Evolutionary conservation across 2,113 vertebrate species (phyloP), one percentile per base, ranked within the genome.

Genomic region (Gobio gobio): DNA sequence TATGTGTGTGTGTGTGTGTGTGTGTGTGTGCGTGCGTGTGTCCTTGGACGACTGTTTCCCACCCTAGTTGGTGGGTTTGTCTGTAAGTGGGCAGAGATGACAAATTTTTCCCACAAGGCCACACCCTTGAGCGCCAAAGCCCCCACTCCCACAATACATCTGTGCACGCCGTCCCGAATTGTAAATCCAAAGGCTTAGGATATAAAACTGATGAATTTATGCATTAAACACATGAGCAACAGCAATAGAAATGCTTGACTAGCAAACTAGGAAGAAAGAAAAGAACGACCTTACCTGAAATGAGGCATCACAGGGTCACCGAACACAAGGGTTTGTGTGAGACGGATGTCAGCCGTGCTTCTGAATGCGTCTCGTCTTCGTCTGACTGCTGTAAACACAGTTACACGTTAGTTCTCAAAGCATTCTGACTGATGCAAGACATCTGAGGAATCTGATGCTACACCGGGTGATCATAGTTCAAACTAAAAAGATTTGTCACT

Each of bases 21-120:
- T 70, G 59, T 72, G 80, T 86, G 74, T 72, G 72, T 33, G 89
- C 90, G 20, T 88, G 86, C 68, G 85, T 87, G 79, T 80, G 90
- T 89, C 90, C 89, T 90, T 89, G 88, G 81, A 90, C 40, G 59
- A 72, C 72, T 82, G 82, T 88, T 90, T 90, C 88, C 89, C 88
- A 90, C 87, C 87, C 89, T 68, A 78, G 88, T 87, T 56, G 81
- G 89, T 87, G 81, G 85, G 88, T 87, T 89, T 87, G 85, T 88
- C 86, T 85, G 83, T 66, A 66, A 78, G 80, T 76, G 66, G 83
- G 86, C 83, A 88, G 43, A 86, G 85, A 89, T 89, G 88, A 89
- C 88, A 78, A 83, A 77, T 79, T 51, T 87, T 89, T 89, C 90
- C 87, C 90, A 91, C 86, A 89, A 78, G 86, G 78, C 83, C 64